Percentiles rank a stretch among this genome's conserved stretches.
These are phyloP conservation scores for Aeoliscus strigatus DNA, from an alignment of 2,797 vertebrate genomes.

Conservation along the genomic window DNA sequence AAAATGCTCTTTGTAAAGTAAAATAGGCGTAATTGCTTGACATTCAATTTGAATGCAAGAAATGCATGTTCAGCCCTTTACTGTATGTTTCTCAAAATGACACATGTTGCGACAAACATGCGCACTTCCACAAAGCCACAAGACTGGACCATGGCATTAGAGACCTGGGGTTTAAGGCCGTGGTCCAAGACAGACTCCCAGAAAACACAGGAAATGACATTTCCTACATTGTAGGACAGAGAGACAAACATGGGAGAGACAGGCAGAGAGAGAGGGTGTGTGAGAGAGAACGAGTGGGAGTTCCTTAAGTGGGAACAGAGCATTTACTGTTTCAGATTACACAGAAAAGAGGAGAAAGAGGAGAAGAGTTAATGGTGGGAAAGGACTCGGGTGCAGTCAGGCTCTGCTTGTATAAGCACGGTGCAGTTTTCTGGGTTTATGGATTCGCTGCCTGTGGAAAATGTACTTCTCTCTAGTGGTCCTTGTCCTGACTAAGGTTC, in stretches of 20 bases:
- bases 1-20: slow-evolving; percentile 16
- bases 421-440: slow-evolving; percentile 74
- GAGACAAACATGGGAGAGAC: slow-evolving; percentile 43
- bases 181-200: slow-evolving; percentile 62
- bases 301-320: slow-evolving; percentile 83
- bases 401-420: slow-evolving; percentile 53
- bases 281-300: slow-evolving; percentile 70
- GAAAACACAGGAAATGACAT: slow-evolving; percentile 81
- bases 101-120: slow-evolving; percentile 18
- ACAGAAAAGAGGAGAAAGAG: slow-evolving; percentile 71
- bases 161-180: slow-evolving; percentile 56
- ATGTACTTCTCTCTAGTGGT: slow-evolving; percentile 78
- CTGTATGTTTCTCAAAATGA: slow-evolving; percentile 28
- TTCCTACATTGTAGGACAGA: slow-evolving; percentile 73
- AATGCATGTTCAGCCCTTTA: slow-evolving; percentile 30
- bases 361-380: slow-evolving; percentile 68
- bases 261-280: slow-evolving; percentile 34
- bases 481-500: slow-evolving; percentile 79
- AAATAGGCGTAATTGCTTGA: slow-evolving; percentile 4
- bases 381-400: slow-evolving; percentile 56
- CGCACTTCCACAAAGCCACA: slow-evolving; percentile 29
- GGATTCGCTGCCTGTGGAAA: slow-evolving; percentile 76
- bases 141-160: slow-evolving; percentile 36
- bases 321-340: slow-evolving; percentile 81
- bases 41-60: slow-evolving; percentile 16